These are phyloP conservation scores for Operophtera brumata DNA, from an alignment of 2,888 invertebrate species.

Conservation along the genomic window DNA sequence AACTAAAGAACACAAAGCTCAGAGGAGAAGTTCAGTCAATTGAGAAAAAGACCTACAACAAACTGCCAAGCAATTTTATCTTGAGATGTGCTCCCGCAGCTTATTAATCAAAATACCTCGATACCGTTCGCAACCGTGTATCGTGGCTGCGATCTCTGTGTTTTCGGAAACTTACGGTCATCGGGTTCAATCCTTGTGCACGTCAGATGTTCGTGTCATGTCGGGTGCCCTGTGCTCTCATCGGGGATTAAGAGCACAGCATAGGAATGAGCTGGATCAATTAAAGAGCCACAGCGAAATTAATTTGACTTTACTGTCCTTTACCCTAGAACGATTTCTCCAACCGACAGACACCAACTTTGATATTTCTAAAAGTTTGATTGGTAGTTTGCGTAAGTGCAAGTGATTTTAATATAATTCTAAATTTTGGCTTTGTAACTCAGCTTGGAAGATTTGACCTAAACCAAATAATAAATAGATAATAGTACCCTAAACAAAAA, in stretches of 20 bases:
- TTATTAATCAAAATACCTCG: conserved; percentile 33
- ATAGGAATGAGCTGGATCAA: conserved; percentile 7
- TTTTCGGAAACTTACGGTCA: conserved; percentile 46
- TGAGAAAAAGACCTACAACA: background rate
- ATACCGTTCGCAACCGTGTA: conserved; percentile 19
- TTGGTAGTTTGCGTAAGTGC: too few relatives aligned
- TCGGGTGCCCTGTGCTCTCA: conserved; percentile 24
- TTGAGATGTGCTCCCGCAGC: conserved; percentile 20
- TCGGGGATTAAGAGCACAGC: conserved; percentile 26
- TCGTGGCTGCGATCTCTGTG: conserved; percentile 25
- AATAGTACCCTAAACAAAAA: too few relatives aligned
- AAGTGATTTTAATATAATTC: too few relatives aligned
- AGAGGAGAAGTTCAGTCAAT: background rate
- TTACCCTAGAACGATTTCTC: background rate
- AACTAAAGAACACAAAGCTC: too few relatives aligned
- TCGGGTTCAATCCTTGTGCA: conserved; percentile 55
- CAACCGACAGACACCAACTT: too few relatives aligned
- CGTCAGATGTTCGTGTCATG: conserved; percentile 38
- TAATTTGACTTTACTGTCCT: background rate
- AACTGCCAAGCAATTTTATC: conserved; percentile 13
- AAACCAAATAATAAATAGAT: too few relatives aligned
- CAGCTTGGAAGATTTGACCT: too few relatives aligned
- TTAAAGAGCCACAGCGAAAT: background rate
- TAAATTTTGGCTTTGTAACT: too few relatives aligned
- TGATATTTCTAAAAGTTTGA: too few relatives aligned